Evolutionary conservation across 2,888 invertebrate genomes (phyloP).

Genomic region (Thysanoteuthis rhombus): DNA sequence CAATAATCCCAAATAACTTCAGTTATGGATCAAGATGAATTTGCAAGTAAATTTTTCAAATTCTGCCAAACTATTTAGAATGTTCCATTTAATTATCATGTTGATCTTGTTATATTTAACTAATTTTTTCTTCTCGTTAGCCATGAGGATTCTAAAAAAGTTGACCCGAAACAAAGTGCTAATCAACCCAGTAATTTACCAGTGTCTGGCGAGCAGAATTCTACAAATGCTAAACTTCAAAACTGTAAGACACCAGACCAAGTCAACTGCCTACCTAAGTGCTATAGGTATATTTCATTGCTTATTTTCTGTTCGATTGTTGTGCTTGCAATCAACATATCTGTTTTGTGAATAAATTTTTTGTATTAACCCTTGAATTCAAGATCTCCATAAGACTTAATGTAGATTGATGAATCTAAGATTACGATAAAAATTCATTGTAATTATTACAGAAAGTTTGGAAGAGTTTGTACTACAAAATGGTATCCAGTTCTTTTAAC

Average conservation of each 20-base stretch:
- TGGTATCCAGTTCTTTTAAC: not conserved
- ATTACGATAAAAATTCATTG: not conserved
- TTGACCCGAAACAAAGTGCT: not conserved
- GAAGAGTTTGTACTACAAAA: not conserved
- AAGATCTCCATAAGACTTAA: not conserved
- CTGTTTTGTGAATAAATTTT: not conserved
- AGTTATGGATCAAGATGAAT: not conserved
- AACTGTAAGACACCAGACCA: not conserved
- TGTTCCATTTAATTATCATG: not conserved
- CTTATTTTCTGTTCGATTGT: not conserved
- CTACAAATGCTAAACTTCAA: conserved; percentile 12
- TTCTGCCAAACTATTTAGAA: not conserved
- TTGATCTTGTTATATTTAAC: not conserved
- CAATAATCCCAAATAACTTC: not conserved
- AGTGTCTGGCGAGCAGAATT: not conserved
- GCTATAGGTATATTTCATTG: not conserved
- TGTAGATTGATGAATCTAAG: not conserved
- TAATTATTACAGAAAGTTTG: not conserved
- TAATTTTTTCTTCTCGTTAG: not conserved
- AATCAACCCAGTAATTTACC: not conserved
- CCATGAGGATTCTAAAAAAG: not conserved
- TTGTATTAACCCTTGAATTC: not conserved
- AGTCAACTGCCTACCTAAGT: not conserved
- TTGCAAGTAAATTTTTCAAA: not conserved
- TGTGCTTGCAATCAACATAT: not conserved